Base-by-base conservation (phyloP, 2,888 invertebrate species). In the Nephrotoma appendiculata region DNA sequence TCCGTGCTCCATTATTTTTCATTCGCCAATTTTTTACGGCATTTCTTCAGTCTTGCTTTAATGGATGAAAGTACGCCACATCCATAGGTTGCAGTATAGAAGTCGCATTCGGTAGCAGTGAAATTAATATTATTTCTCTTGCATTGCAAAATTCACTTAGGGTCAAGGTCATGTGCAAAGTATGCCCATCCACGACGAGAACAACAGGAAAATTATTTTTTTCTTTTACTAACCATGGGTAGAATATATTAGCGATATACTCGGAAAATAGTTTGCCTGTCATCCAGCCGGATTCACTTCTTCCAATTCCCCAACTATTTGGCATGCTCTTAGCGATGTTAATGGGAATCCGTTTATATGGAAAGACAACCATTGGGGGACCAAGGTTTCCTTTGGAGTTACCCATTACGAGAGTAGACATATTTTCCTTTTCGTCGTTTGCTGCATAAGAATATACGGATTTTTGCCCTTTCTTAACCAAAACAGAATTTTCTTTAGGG, bases 241-340 rank as follows among this genome's bases (percentile, higher is more conserved):
- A 83, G 83, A 83, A 83, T 5, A 83, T 83, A 41, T 83, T 83
- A n/a, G 83, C 41, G 9, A 83, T 83, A 41, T 83, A 83, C 11
- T 83, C 83, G 41, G 41, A 83, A 41, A 41, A 83, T 83, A 89
- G 31, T 31, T 31, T 2, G 31, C 31, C 31, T 31, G 31, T 31
- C 31, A 31, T 31, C 31, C 31, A 31, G 31, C 3, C 31, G 31
- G 31, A 31, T 31, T 31, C 91, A 2, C 91, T 90, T 87, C 89
- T 90, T 87, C 91, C 91, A 44, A 91, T 87, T 83, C 89, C 89
- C 91, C 91, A 92, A 11, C 31, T 42, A 5, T n/a, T 5, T 85
- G 85, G 85, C 85, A 85, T 85, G 42, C 42, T 85, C 43, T 15
- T 85, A 2, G 42, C 42, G 3, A 85, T 7, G 2, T 12, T 42